Conservation (phyloP, 2,113 vertebrate genomes). For the Atrichornis clamosus region DNA sequence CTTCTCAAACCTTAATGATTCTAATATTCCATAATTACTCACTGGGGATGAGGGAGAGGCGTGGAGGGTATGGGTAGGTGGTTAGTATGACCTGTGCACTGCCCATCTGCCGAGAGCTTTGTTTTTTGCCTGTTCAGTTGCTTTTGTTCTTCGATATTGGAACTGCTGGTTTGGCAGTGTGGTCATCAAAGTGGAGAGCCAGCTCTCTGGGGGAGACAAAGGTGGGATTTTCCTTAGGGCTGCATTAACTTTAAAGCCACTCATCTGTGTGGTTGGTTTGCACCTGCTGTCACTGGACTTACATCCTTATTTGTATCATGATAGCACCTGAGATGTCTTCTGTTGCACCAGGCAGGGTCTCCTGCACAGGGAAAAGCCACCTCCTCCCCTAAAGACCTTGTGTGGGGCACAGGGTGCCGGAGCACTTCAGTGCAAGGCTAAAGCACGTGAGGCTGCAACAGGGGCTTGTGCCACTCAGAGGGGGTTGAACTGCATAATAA, state of each 20-base stretch:
- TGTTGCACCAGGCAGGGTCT: not conserved
- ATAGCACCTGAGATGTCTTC: not conserved
- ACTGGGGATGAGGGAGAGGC: not conserved
- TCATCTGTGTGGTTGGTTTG: not conserved
- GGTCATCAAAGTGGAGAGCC: not conserved
- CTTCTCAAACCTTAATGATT: not conserved
- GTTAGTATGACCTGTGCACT: not conserved
- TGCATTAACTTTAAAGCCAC: not conserved
- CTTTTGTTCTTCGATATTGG: not conserved
- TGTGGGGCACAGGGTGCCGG: rapidly evolving
- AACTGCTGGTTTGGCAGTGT: not conserved
- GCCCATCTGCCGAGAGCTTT: not conserved
- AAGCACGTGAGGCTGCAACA: not conserved
- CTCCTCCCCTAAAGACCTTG: not conserved
- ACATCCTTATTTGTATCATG: not conserved
- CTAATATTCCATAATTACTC: not conserved
- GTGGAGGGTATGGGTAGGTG: not conserved
- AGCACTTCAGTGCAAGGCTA: not conserved
- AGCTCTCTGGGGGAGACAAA: not conserved
- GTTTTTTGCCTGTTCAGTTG: not conserved
- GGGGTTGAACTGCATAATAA: not conserved
- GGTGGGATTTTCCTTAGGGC: not conserved
- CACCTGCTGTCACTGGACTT: not conserved
- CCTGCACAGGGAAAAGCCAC: not conserved
- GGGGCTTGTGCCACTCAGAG: not conserved